These are phyloP conservation scores for Agrotis puta DNA, from an alignment of 2,888 invertebrate species.

Conservation along the genomic window DNA sequence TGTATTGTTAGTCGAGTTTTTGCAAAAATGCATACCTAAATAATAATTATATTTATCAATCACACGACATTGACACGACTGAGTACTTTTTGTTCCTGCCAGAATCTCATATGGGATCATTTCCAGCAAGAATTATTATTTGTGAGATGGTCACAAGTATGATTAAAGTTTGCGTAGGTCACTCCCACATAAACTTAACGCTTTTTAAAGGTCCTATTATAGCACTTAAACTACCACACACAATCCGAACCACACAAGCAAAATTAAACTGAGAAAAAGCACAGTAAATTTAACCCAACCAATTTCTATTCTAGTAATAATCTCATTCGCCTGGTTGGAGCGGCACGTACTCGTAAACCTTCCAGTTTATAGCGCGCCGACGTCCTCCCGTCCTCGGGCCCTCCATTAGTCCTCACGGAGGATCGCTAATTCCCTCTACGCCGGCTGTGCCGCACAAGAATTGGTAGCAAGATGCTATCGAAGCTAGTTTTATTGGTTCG, in stretches of 20 bases:
- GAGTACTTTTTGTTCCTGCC: background rate
- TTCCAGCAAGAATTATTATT: too few species aligned
- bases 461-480: slow-evolving; percentile 61
- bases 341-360: slow-evolving; percentile 63
- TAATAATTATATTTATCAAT: too few species aligned
- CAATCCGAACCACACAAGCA: slow-evolving; percentile 7
- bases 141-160: background rate
- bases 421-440: slow-evolving; percentile 67
- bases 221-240: background rate
- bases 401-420: slow-evolving; percentile 64
- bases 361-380: slow-evolving; percentile 60
- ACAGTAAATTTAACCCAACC: slow-evolving; percentile 43
- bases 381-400: slow-evolving; percentile 60
- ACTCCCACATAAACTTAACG: background rate
- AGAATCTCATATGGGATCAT: too few species aligned
- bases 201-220: background rate
- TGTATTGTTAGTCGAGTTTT: too few species aligned
- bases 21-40: too few species aligned
- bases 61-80: too few species aligned
- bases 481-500: slow-evolving; percentile 52
- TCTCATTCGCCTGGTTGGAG: slow-evolving; percentile 46
- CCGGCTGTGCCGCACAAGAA: slow-evolving; percentile 55
- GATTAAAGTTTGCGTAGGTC: background rate
- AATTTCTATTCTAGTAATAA: slow-evolving; percentile 64
- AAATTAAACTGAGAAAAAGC: slow-evolving; percentile 39